A percentile compares a stretch with the other conserved stretches of the same genome.
Conservation (phyloP, 2,113 vertebrate genomes). For the Clinocottus analis region DNA sequence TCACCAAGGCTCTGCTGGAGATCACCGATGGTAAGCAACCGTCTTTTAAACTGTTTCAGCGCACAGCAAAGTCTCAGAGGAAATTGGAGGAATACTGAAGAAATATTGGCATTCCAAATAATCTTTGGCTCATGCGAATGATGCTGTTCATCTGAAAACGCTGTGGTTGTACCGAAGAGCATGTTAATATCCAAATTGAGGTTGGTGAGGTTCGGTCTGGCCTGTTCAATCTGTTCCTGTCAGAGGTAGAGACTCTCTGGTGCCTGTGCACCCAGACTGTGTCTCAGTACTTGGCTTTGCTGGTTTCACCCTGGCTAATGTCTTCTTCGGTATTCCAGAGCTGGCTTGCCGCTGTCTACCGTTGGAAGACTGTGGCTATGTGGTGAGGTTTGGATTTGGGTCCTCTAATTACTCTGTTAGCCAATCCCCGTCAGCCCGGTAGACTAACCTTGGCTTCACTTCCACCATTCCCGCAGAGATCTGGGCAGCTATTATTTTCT, state of each 20-base stretch:
- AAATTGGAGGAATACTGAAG: conserved; percentile 37
- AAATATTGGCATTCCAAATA: conserved; percentile 55
- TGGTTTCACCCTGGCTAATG: conserved; percentile 66
- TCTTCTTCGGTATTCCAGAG: conserved; percentile 65
- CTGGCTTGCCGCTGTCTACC: conserved; percentile 69
- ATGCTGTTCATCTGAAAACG: conserved; percentile 60
- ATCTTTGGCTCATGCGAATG: conserved; percentile 54
- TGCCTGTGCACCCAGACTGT: conserved; percentile 76
- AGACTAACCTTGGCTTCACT: conserved; percentile 58
- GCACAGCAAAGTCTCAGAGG: conserved; percentile 9
- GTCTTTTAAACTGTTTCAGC: conserved; percentile 26
- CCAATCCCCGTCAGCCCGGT: conserved; percentile 60
- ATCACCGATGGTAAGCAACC: conserved; percentile 94
- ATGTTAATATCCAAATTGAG: conserved; percentile 74
- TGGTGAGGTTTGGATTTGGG: conserved; percentile 71
- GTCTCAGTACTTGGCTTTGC: conserved; percentile 58
- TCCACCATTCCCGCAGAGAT: conserved; percentile 60
- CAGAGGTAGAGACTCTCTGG: conserved; percentile 79
- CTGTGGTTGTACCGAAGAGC: conserved; percentile 51
- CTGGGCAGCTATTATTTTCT: conserved; percentile 61
- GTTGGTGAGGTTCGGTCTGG: conserved; percentile 78
- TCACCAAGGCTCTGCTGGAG: conserved; percentile 97
- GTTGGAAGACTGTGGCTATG: conserved; percentile 69
- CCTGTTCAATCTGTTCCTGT: conserved; percentile 68
- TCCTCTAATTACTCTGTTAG: conserved; percentile 69